Conservation (phyloP, 1,140 invertebrate genomes). For the Drosophila pallidifrons region DNA sequence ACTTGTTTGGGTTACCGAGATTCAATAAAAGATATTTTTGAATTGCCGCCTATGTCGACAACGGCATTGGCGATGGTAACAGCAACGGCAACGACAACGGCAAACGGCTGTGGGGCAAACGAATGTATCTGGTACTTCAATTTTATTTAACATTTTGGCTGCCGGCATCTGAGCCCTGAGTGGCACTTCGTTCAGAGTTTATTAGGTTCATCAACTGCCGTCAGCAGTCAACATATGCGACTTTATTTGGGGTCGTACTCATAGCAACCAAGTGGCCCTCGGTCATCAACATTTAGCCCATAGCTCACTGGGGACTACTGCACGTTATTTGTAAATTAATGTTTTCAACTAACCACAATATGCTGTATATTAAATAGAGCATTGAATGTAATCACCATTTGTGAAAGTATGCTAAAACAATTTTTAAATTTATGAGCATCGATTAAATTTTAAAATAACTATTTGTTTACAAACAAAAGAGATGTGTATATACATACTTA, state of each 20-base stretch:
- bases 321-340: not conserved
- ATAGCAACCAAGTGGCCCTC: constrained; percentile 47
- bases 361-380: not conserved
- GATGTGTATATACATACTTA: constrained; percentile 16
- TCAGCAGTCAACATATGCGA: constrained; percentile 69
- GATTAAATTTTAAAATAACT: not conserved
- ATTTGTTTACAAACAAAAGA: not conserved
- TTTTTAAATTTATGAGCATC: not conserved
- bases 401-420: not conserved
- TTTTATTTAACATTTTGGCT: constrained; percentile 75
- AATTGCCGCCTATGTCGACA: constrained; percentile 37
- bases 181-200: constrained; percentile 70
- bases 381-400: not conserved
- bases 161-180: constrained; percentile 66
- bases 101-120: constrained; percentile 25
- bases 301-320: constrained; percentile 14
- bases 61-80: not conserved
- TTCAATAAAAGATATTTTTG: constrained; percentile 77
- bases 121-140: constrained; percentile 60
- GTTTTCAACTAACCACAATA: constrained; percentile 21
- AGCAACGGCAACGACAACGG: not conserved
- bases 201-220: constrained; percentile 78
- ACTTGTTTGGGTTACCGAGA: constrained; percentile 59
- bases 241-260: constrained; percentile 60
- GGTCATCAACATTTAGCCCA: constrained; percentile 4